Evolutionary conservation across 2,797 vertebrate genomes (phyloP), one percentile per base, ranked within the genome.

Genomic region (Pipistrellus kuhlii): DNA sequence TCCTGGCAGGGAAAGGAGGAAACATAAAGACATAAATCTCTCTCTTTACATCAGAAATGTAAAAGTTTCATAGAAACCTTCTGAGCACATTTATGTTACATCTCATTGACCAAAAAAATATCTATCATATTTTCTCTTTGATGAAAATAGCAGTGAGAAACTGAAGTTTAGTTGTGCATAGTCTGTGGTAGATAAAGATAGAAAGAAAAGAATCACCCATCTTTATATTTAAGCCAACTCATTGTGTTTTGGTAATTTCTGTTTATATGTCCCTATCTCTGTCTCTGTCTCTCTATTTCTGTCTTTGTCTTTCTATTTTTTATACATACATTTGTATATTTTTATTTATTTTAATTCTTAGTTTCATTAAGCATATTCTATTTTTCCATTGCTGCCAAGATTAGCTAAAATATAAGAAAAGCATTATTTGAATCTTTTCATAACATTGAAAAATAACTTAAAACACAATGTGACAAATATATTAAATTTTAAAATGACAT

Each of bases 161-260:
- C 41, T 59, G 15, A 57, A 44, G 48, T 12, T 46, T 21, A 32
- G 8, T 32, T 32, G 3, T 41, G 27, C 12, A 1, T 27, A 2
- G 9, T 44, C 13, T 38, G 9, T 2, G 25, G 18, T 68, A 13
- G 20, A 25, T n/a, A 73, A 30, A 21, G 35, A 7, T n/a, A 32
- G 30, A 6, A 18, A 44, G 4, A 46, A 73, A 78, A 81, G 2
- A 1, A 17, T 25, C 7, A 4, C 0, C 4, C 3, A 8, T 23
- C 9, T 13, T 13, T 51, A 1, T 46, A 21, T 25, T 15, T 15
- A 72, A 71, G n/a, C 0, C 12, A 44, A 17, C 18, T 6, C 5
- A 17, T 1, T 20, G 9, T 12, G 8, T 4, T 15, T 48, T 17
- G 41, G 18, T 44, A 21, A 13, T 20, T 6, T 62, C 11, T 44